Percentiles rank a stretch among this genome's conserved stretches.
These are phyloP conservation scores for Poeciliopsis infans DNA, from an alignment of 2,797 vertebrate species.

Conservation along the genomic window DNA sequence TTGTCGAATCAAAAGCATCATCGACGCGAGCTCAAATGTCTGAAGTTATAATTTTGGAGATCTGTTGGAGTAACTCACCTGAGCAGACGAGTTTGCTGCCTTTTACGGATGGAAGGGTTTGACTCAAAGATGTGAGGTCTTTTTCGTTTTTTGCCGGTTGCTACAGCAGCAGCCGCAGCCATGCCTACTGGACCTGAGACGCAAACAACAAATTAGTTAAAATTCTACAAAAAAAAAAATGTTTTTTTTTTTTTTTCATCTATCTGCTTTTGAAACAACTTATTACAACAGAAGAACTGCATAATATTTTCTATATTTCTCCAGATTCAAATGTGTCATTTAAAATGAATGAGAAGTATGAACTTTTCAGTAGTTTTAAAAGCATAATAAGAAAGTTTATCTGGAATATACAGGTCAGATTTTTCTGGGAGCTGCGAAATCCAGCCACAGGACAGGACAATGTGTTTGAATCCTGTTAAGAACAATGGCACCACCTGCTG, in stretches of 20 bases:
- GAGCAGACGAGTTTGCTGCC: conserved; percentile 96
- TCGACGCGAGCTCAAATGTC: neutral
- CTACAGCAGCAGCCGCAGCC: conserved; percentile 97
- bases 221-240: neutral
- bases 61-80: conserved; percentile 79
- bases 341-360: too few relatives aligned
- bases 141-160: conserved; percentile 97
- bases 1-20: neutral
- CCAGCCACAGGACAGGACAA: neutral
- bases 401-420: neutral
- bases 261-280: neutral
- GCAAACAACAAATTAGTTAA: conserved; percentile 14
- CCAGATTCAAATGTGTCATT: neutral
- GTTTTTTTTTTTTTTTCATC: too few relatives aligned
- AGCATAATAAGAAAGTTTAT: neutral
- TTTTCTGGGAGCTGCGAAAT: neutral
- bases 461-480: neutral
- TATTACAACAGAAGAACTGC: neutral
- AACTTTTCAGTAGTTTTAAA: neutral
- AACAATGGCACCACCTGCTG: conserved; percentile 59
- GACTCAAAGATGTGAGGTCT: conserved; percentile 98
- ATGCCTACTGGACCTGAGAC: conserved; percentile 94
- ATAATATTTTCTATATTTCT: neutral
- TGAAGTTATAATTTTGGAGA: neutral
- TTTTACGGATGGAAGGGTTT: conserved; percentile 97